Base-by-base conservation (phyloP, 1,140 invertebrate species). In the Drosophila santomea region DNA sequence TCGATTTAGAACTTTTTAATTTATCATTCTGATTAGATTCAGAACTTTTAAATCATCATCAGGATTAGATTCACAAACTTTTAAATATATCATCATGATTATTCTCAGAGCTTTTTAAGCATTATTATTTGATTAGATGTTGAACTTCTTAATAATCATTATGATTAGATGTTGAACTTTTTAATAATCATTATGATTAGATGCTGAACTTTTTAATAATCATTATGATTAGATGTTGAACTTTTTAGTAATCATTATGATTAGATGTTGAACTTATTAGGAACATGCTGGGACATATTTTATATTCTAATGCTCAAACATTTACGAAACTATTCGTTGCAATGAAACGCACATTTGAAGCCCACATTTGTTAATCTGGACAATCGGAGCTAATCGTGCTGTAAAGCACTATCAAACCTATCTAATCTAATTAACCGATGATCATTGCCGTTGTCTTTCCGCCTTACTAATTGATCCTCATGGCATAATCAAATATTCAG, bases 401-500 rank as follows among this genome's bases (percentile, higher is more conserved):
- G 38, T 20, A 28, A 32, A 1, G 5, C 23, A 14, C 39, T n/a
- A 17, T 44, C 25, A 50, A 59, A 15, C 15, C 25, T 38, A 48
- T 47, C n/a, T 69, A 69, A 71, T 71, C 51, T 14, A 71, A 71
- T 71, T 58, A 71, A 32, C 11, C 43, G 10, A 7, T 47, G 43
- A 71, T 69, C 51, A 35, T 57, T 38, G 41, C 23, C 11, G 32
- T 28, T 25, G 20, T 43, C 32, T 36, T 15, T 25, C 14, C 61
- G 63, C 20, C 36, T 14, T 60, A 68, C 38, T 52, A 68, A 68
- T 68, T 68, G 67, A 71, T 71, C 28, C 56, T 36, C 68, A 45
- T 44, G 28, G 17, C 39, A 54, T 71, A 71, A 71, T 71, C 67
- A 69, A 71, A 71, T 71, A 35, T 69, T 17, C 67, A 41, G 36